These are phyloP conservation scores for Hemitrygon akajei DNA, from an alignment of 2,797 vertebrate genomes.

Conservation along the genomic window DNA sequence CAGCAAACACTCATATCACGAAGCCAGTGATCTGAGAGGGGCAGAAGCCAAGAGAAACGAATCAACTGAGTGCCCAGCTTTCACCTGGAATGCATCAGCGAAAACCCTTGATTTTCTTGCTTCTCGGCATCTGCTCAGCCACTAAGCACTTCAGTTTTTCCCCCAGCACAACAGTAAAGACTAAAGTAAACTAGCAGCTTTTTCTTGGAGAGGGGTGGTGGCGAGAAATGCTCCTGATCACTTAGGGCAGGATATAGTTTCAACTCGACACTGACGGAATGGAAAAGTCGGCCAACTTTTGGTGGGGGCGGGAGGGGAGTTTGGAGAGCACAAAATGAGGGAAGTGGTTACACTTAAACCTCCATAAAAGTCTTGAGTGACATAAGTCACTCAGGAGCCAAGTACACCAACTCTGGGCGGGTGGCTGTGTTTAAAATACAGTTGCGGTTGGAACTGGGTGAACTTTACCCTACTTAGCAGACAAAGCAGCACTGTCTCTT, in stretches of 20 bases:
- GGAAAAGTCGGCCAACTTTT: background rate
- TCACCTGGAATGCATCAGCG: background rate
- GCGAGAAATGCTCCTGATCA: background rate
- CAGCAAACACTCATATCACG: too few species aligned
- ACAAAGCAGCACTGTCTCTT: conserved; percentile 35
- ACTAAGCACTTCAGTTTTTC: too few species aligned
- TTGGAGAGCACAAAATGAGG: background rate
- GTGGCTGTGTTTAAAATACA: background rate
- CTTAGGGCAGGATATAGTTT: background rate
- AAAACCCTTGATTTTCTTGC: background rate
- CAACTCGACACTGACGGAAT: background rate
- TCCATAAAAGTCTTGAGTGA: too few species aligned
- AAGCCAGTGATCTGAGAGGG: too few species aligned
- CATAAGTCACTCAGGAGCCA: too few species aligned
- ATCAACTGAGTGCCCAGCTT: background rate
- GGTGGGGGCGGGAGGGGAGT: too few species aligned
- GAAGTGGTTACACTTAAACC: background rate
- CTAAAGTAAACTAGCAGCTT: background rate
- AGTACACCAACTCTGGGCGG: too few species aligned
- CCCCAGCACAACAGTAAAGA: background rate
- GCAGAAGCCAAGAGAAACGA: background rate
- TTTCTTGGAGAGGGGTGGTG: background rate
- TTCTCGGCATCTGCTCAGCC: background rate
- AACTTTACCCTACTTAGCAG: conserved; percentile 30
- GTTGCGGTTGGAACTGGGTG: conserved; percentile 14